Percentiles rank a stretch among this genome's conserved stretches.
phyloP scores from a whole-genome alignment of 2,113 vertebrate genomes.

The Gopherus evgoodei region DNA sequence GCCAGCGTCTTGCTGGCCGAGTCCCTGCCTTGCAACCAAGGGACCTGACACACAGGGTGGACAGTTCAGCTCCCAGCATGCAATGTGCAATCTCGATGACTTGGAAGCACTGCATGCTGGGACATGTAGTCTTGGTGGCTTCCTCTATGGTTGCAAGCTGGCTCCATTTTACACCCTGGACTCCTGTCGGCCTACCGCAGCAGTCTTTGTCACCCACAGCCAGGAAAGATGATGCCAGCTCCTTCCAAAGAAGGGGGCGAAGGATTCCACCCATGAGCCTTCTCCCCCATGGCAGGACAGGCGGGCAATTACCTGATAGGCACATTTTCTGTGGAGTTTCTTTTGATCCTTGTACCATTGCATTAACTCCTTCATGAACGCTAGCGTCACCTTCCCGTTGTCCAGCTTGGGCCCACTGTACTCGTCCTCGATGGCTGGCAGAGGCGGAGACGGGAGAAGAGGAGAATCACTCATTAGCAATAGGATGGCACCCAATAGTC shows the following conservation, averaged over 20 bases:
- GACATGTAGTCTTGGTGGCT: neutral
- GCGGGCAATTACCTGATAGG: constrained; percentile 86
- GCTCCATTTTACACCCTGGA: neutral
- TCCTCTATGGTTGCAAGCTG: neutral
- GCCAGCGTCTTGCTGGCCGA: no score
- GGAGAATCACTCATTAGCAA: neutral
- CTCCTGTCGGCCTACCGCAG: neutral
- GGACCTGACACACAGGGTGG: accelerated
- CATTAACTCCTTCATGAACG: constrained; percentile 95
- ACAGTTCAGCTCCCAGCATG: no score
- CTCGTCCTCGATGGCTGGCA: constrained; percentile 92
- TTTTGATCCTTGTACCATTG: constrained; percentile 95
- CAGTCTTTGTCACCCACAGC: neutral
- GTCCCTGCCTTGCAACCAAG: neutral
- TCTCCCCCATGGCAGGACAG: accelerated
- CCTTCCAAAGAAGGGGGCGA: neutral
- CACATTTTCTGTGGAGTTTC: constrained; percentile 95
- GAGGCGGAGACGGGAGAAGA: no score
- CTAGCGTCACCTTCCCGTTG: constrained; percentile 87
- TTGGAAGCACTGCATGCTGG: neutral
- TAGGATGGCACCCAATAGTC: neutral
- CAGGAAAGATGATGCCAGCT: neutral
- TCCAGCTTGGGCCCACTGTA: constrained; percentile 93
- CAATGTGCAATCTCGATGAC: neutral
- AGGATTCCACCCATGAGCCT: neutral